phyloP scores from a whole-genome alignment of 2,888 invertebrate species.

The Silvanus unidentatus region DNA sequence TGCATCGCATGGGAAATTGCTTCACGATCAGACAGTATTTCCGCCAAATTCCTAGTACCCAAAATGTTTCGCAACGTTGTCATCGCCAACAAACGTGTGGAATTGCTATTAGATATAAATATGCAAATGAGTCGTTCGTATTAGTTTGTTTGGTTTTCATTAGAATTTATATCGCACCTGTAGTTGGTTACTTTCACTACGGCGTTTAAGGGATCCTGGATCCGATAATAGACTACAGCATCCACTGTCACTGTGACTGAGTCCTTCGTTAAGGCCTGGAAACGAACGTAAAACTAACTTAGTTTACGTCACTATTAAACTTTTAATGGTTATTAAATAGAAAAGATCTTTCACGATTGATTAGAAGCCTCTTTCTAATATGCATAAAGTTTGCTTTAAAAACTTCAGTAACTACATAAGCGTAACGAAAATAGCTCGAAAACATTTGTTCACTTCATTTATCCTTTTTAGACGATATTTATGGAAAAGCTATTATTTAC shows the following conservation, averaged over 20 bases:
- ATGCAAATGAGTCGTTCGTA: not conserved
- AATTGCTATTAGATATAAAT: slow-evolving; percentile 56
- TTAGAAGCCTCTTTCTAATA: too few species aligned
- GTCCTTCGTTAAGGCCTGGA: slow-evolving; percentile 82
- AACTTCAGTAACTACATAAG: too few species aligned
- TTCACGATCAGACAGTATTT: slow-evolving; percentile 87
- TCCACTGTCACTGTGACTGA: slow-evolving; percentile 92
- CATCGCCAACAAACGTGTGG: slow-evolving; percentile 74
- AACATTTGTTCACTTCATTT: not conserved
- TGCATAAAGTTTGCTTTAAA: too few species aligned
- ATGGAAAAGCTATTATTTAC: too few species aligned
- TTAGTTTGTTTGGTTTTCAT: not conserved
- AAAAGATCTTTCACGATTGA: too few species aligned
- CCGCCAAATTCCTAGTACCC: slow-evolving; percentile 86
- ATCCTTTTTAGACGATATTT: too few species aligned
- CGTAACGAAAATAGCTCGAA: too few species aligned
- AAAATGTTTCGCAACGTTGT: slow-evolving; percentile 85
- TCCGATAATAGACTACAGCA: slow-evolving; percentile 80
- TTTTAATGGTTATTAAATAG: too few species aligned
- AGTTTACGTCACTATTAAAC: too few species aligned
- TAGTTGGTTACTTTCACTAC: slow-evolving; percentile 71
- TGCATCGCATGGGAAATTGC: slow-evolving; percentile 90
- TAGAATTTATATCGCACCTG: slow-evolving; percentile 46
- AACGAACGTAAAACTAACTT: not conserved
- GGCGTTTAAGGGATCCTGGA: slow-evolving; percentile 72